phyloP scores from a whole-genome alignment of 2,888 invertebrate species.

The Leucoptera coffeella region DNA sequence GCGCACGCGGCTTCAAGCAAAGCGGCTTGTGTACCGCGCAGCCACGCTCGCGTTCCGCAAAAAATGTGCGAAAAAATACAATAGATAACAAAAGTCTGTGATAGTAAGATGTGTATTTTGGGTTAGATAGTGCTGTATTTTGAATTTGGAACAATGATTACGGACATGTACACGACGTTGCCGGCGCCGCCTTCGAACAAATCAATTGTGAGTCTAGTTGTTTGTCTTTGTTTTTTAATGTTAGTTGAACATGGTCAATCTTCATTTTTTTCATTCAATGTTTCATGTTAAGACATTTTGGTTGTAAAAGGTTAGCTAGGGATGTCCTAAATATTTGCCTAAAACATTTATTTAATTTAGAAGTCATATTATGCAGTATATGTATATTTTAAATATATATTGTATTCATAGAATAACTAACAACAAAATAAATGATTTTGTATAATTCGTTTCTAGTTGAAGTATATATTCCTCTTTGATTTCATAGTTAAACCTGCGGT shows the following conservation, averaged over 20 bases:
- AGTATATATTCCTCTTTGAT: too few species aligned
- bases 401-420: too few species aligned
- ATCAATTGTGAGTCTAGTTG: conserved; percentile 34
- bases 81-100: background rate
- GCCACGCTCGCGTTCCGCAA: conserved; percentile 1
- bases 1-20: conserved; percentile 11
- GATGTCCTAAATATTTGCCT: too few species aligned
- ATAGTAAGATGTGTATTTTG: background rate
- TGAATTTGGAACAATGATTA: conserved; percentile 23
- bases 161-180: conserved; percentile 45
- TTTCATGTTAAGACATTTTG: too few species aligned
- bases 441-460: too few species aligned
- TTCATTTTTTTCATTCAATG: too few species aligned
- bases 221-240: conserved; percentile 1
- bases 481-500: too few species aligned
- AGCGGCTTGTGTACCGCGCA: conserved; percentile 11
- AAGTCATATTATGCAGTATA: too few species aligned
- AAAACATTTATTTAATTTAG: too few species aligned
- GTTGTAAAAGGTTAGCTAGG: too few species aligned
- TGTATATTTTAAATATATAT: too few species aligned
- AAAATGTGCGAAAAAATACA: background rate
- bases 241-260: background rate
- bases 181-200: conserved; percentile 32
- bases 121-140: background rate
- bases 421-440: too few species aligned